Evolutionary conservation across 2,888 invertebrate genomes (phyloP).

Genomic region (Ornithoptera alexandrae): DNA sequence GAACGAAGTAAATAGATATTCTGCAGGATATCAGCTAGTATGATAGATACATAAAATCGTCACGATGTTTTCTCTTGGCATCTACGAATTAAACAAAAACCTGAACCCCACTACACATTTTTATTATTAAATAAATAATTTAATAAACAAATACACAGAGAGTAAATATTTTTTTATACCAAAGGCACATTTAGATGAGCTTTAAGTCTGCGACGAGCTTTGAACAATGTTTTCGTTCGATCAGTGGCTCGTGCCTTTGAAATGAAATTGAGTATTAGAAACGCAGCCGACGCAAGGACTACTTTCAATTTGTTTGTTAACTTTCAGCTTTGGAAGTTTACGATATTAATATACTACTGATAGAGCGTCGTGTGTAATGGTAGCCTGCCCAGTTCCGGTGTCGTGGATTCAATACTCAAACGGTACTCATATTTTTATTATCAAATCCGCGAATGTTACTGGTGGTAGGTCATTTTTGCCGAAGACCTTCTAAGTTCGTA

Average conservation of each 20-base stretch:
- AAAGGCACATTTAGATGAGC: slow-evolving; percentile 4
- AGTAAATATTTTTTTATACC: not conserved
- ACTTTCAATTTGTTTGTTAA: slow-evolving; percentile 70
- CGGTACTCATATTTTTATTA: not conserved
- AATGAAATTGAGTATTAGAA: slow-evolving; percentile 76
- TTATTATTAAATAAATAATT: no score
- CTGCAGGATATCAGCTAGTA: no score
- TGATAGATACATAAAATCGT: no score
- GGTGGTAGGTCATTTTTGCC: no score
- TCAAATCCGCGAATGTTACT: no score
- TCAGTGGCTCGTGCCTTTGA: slow-evolving; percentile 69
- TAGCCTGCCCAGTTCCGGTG: not conserved
- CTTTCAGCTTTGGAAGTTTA: slow-evolving; percentile 40
- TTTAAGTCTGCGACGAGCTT: slow-evolving; percentile 1
- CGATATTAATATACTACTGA: slow-evolving; percentile 3
- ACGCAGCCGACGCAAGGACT: slow-evolving; percentile 62
- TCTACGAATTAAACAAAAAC: no score
- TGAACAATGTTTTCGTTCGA: slow-evolving; percentile 75
- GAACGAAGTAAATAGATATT: no score
- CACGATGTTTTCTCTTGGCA: no score
- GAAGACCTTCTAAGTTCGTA: no score
- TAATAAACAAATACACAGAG: not conserved
- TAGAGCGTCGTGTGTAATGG: not conserved
- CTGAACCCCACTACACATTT: no score
- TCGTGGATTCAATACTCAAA: not conserved